Evolutionary conservation across 2,888 invertebrate genomes (phyloP).

Genomic region (Vanessa cardui): DNA sequence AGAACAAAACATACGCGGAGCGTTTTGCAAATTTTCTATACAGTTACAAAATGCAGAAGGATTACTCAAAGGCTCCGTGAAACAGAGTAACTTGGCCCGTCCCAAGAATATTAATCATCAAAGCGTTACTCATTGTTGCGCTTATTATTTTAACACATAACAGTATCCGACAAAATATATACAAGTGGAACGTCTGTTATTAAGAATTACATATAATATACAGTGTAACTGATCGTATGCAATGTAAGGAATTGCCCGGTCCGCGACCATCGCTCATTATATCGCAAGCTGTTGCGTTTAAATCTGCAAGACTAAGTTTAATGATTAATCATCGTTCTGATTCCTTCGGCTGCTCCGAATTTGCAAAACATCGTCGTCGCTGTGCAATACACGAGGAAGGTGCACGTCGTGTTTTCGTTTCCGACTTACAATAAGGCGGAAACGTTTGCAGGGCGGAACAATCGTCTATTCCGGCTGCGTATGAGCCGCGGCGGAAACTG

Average conservation of each 20-base stretch:
- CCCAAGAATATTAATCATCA: constrained; percentile 60
- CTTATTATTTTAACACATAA: constrained; percentile 58
- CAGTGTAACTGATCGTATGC: constrained; percentile 61
- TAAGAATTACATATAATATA: constrained; percentile 52
- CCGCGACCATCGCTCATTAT: constrained; percentile 69
- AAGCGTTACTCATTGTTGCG: constrained; percentile 54
- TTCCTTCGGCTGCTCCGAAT: constrained; percentile 26
- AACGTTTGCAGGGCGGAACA: constrained; percentile 74
- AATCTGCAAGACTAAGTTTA: constrained; percentile 42
- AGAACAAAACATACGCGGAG: constrained; percentile 60
- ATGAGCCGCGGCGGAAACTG: constrained; percentile 68
- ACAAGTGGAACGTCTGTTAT: background rate
- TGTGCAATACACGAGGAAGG: constrained; percentile 41
- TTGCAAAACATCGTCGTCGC: constrained; percentile 19
- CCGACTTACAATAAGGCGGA: constrained; percentile 72
- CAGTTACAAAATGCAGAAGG: constrained; percentile 65
- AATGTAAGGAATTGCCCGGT: constrained; percentile 64
- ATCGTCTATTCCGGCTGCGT: constrained; percentile 73
- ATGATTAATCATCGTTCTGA: constrained; percentile 52
- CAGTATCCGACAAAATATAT: background rate
- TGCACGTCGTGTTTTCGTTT: constrained; percentile 59
- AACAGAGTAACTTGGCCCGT: constrained; percentile 48
- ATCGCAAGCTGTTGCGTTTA: constrained; percentile 79
- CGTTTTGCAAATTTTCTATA: constrained; percentile 64
- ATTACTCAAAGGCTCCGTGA: constrained; percentile 58